These are phyloP conservation scores for Hafferia zeledoni DNA, from an alignment of 2,797 vertebrate genomes.

Conservation along the genomic window DNA sequence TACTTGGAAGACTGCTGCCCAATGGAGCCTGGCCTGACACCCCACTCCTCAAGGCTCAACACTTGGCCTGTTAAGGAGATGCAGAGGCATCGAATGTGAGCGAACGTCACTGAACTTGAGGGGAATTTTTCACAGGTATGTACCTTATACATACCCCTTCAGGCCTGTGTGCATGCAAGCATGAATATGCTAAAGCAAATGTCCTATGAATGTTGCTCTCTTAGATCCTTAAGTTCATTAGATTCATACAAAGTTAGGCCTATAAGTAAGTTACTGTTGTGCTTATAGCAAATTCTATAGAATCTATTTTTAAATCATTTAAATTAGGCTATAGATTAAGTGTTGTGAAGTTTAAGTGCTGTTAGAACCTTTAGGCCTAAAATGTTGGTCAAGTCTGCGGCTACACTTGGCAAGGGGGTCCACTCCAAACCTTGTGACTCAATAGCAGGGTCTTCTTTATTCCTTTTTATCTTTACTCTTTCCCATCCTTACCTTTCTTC, in stretches of 20 bases:
- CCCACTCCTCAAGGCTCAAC: background rate
- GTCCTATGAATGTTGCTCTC: accelerated
- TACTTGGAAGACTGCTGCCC: background rate
- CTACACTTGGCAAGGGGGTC: background rate
- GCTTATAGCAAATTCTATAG: background rate
- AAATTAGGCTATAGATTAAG: background rate
- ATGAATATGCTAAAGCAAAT: background rate
- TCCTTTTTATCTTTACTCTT: background rate
- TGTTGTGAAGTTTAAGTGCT: background rate
- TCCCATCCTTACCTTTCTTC: background rate
- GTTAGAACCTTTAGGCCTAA: background rate
- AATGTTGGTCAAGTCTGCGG: background rate
- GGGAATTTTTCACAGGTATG: background rate
- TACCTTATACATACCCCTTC: background rate
- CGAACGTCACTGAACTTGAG: background rate
- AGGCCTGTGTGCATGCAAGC: background rate
- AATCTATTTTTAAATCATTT: background rate
- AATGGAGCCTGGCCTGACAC: background rate
- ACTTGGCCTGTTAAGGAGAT: background rate
- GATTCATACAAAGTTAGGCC: background rate
- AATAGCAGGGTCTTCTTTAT: background rate
- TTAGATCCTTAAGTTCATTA: background rate
- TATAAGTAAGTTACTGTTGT: background rate
- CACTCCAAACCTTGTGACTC: background rate
- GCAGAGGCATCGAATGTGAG: background rate